Conservation (phyloP, 2,888 invertebrate species). For the Sesia bembeciformis region DNA sequence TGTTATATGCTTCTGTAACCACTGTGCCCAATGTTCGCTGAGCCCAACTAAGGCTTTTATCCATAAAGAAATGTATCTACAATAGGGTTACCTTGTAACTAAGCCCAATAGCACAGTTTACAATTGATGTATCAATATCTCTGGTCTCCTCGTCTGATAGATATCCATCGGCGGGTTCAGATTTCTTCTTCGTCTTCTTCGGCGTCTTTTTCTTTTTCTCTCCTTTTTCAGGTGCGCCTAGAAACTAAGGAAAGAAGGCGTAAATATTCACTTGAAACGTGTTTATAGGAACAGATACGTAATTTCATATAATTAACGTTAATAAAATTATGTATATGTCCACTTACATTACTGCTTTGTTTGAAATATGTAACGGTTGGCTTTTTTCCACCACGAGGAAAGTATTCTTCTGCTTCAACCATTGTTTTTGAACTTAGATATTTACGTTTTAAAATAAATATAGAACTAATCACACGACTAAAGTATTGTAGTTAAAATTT, state of each 20-base stretch:
- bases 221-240: slow-evolving; percentile 52
- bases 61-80: no score
- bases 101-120: slow-evolving; percentile 45
- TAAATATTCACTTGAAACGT: neutral
- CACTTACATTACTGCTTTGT: slow-evolving; percentile 55
- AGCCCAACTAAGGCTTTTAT: no score
- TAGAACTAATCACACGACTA: no score
- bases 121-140: slow-evolving; percentile 41
- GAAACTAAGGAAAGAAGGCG: slow-evolving; percentile 29
- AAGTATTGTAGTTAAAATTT: no score
- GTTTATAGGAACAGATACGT: no score
- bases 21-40: no score
- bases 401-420: slow-evolving; percentile 67
- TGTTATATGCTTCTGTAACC: no score
- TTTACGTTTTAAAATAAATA: no score
- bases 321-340: neutral
- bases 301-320: no score
- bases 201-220: slow-evolving; percentile 51
- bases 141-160: slow-evolving; percentile 48
- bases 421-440: slow-evolving; percentile 15
- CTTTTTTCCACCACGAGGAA: slow-evolving; percentile 73
- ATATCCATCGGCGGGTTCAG: slow-evolving; percentile 59
- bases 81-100: slow-evolving; percentile 34
- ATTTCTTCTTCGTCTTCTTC: slow-evolving; percentile 52
- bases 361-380: slow-evolving; percentile 55